Conservation (phyloP, 2,797 vertebrate genomes). For the Acestrorhynchus altus region DNA sequence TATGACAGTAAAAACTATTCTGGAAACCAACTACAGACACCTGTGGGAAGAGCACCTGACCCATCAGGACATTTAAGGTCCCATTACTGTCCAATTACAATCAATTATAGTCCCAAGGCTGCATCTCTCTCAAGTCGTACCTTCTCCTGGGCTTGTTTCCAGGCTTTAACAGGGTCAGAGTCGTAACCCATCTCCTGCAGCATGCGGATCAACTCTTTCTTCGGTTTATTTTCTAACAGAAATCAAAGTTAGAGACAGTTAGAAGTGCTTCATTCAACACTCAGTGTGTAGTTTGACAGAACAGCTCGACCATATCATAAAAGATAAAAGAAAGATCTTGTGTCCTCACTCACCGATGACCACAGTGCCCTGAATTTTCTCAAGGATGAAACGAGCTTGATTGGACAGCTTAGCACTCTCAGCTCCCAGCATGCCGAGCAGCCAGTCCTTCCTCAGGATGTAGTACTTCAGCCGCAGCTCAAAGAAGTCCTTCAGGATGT, state of each 20-base stretch:
- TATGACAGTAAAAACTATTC: too few species aligned
- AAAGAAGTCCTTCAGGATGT: conserved; percentile 92
- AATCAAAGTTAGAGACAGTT: background rate
- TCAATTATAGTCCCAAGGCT: too few species aligned
- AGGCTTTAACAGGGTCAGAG: conserved; percentile 93
- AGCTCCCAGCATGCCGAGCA: conserved; percentile 90
- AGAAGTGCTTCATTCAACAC: background rate
- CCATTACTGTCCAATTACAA: too few species aligned
- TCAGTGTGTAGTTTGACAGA: too few species aligned
- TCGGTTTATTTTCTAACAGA: conserved; percentile 93
- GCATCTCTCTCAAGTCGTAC: conserved; percentile 62
- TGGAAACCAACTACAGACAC: too few species aligned
- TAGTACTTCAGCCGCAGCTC: conserved; percentile 94
- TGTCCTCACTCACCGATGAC: conserved; percentile 85
- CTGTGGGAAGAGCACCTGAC: too few species aligned
- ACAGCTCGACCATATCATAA: background rate
- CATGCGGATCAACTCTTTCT: conserved; percentile 93
- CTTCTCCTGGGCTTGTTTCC: conserved; percentile 94
- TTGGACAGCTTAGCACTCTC: conserved; percentile 91
- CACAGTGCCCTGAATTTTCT: conserved; percentile 94
- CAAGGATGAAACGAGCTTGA: conserved; percentile 98
- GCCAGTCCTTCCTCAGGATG: conserved; percentile 92
- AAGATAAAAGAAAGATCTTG: background rate
- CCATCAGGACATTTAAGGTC: too few species aligned
- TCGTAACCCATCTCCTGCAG: conserved; percentile 93